Evolutionary conservation across 1,140 invertebrate species (phyloP).

Genomic region (Arctopsyche grandis): DNA sequence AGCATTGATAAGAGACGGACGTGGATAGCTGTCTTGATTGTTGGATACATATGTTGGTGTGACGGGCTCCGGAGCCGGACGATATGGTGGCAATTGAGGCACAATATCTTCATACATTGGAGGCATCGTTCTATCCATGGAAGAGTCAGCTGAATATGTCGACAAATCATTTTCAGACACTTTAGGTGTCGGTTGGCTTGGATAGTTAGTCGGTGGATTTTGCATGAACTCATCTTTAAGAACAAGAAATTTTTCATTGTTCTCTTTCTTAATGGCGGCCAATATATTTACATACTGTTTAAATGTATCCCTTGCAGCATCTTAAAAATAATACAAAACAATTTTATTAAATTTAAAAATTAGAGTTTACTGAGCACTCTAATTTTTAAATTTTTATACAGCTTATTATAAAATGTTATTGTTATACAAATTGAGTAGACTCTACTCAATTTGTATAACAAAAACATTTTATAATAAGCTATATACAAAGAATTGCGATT

Average conservation of each 20-base stretch:
- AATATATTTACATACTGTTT: conserved; percentile 91
- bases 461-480: too few relatives aligned
- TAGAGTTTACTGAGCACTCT: too few relatives aligned
- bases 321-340: conserved; percentile 68
- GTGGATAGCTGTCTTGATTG: not conserved
- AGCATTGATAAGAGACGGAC: not conserved
- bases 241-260: conserved; percentile 85
- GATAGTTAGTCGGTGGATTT: not conserved
- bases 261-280: conserved; percentile 83
- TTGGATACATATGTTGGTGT: not conserved
- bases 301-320: conserved; percentile 84
- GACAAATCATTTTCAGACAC: not conserved
- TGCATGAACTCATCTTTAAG: conserved; percentile 73
- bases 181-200: not conserved
- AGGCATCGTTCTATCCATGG: not conserved
- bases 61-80: not conserved
- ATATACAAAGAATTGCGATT: too few relatives aligned
- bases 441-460: too few relatives aligned
- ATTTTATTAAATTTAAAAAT: conserved; percentile 18
- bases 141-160: not conserved
- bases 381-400: too few relatives aligned
- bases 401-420: too few relatives aligned
- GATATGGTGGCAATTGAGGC: not conserved
- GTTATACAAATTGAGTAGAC: too few relatives aligned
- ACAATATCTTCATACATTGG: not conserved